These are phyloP conservation scores for Hystrix cristata DNA, from an alignment of 2,113 vertebrate species.

Conservation along the genomic window DNA sequence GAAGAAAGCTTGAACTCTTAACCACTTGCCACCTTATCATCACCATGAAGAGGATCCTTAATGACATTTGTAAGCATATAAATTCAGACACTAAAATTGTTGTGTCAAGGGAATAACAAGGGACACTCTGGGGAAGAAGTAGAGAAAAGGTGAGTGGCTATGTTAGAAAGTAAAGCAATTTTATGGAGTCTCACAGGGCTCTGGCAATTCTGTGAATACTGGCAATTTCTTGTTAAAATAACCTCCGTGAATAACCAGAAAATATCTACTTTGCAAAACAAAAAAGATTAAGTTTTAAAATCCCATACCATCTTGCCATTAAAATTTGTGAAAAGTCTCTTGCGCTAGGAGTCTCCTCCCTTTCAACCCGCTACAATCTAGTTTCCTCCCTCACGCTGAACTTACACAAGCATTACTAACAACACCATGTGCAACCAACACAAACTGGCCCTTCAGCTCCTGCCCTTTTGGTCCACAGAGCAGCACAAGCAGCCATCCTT, in stretches of 20 bases:
- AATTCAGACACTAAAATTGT: conserved; percentile 9
- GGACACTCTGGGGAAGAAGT: neutral
- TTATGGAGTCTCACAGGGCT: neutral
- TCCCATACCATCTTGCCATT: neutral
- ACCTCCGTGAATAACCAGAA: conserved; percentile 42
- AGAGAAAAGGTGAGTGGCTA: neutral
- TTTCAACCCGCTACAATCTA: neutral
- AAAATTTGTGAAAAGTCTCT: conserved; percentile 20
- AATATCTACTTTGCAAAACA: conserved; percentile 7
- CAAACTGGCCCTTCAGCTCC: neutral
- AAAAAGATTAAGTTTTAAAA: neutral
- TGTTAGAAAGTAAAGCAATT: neutral
- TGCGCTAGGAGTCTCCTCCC: neutral
- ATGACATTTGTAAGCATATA: conserved; percentile 59
- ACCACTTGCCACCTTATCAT: neutral
- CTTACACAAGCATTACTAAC: neutral
- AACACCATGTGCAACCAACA: neutral
- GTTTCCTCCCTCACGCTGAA: neutral
- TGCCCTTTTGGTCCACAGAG: neutral
- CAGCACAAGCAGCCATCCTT: neutral
- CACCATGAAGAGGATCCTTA: neutral
- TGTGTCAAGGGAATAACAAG: neutral
- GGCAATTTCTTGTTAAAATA: neutral
- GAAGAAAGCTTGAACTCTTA: conserved; percentile 40
- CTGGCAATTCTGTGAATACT: conserved; percentile 1